Percentiles rank a stretch among this genome's conserved stretches.
Conservation (phyloP, 2,888 invertebrate species). For the Limnephilus lunatus region DNA sequence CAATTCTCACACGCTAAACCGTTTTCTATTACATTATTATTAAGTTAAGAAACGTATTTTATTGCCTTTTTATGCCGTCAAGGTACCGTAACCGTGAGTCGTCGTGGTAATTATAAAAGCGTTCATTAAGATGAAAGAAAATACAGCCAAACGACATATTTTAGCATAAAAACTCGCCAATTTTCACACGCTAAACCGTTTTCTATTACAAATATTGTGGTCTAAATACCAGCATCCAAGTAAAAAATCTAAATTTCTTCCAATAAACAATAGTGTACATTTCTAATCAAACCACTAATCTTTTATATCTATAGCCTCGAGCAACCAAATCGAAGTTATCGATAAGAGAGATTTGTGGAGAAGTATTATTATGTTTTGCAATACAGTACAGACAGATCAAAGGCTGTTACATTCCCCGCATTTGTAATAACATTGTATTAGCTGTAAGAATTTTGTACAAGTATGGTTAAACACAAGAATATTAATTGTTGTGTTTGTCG, state of each 20-base stretch:
- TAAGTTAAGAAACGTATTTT: no score
- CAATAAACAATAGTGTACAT: neutral
- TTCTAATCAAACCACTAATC: neutral
- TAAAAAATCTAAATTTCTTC: neutral
- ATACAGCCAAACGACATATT: no score
- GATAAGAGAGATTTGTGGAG: neutral
- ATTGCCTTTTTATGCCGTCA: no score
- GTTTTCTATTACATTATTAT: no score
- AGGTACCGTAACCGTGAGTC: no score
- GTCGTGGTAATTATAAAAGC: no score
- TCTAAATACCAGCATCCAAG: neutral
- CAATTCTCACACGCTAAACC: no score
- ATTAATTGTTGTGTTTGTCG: neutral
- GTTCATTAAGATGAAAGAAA: no score
- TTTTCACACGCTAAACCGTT: neutral
- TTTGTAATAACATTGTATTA: neutral
- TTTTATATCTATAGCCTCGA: neutral
- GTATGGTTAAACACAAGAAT: neutral
- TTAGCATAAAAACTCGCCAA: neutral
- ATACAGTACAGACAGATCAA: neutral
- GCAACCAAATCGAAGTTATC: neutral
- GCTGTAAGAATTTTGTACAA: neutral
- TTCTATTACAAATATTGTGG: neutral
- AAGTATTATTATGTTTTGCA: neutral
- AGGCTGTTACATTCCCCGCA: neutral